Conservation (phyloP, 1,140 invertebrate genomes). For the Papilio machaon region DNA sequence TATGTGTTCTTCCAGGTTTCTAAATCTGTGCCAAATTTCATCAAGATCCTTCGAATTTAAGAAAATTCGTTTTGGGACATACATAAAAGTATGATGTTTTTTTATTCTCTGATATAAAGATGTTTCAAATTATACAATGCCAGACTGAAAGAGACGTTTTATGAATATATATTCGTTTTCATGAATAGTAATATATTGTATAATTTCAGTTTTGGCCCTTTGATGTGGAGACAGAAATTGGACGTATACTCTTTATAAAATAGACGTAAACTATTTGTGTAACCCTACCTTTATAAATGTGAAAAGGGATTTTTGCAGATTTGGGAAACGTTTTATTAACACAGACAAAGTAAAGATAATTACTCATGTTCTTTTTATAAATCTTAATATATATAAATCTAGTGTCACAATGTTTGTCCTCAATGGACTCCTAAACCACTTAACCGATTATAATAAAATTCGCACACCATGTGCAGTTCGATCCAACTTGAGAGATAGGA, state of each 20-base stretch:
- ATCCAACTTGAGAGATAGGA: too few species aligned
- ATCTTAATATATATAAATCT: too few species aligned
- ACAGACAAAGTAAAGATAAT: not conserved
- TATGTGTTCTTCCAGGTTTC: too few species aligned
- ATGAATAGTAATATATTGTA: slow-evolving; percentile 32
- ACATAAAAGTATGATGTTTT: not conserved
- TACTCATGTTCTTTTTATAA: too few species aligned
- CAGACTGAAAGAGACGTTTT: slow-evolving; percentile 8
- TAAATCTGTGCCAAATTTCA: too few species aligned
- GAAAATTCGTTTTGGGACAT: not conserved
- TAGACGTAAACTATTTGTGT: not conserved
- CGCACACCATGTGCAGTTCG: too few species aligned
- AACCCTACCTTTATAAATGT: not conserved
- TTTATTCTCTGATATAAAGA: not conserved
- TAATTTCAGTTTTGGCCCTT: slow-evolving; percentile 23
- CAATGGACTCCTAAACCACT: too few species aligned
- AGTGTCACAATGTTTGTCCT: too few species aligned
- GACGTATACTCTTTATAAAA: not conserved
- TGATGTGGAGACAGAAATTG: slow-evolving; percentile 16
- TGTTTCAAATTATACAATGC: not conserved
- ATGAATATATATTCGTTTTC: slow-evolving; percentile 32
- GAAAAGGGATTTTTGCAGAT: not conserved
- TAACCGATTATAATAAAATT: too few species aligned
- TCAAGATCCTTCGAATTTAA: not conserved
- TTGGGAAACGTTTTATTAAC: not conserved